Percentiles rank a stretch among this genome's conserved stretches.
Evolutionary conservation across 2,113 vertebrate species (phyloP).

Genomic region (Colaptes auratus): DNA sequence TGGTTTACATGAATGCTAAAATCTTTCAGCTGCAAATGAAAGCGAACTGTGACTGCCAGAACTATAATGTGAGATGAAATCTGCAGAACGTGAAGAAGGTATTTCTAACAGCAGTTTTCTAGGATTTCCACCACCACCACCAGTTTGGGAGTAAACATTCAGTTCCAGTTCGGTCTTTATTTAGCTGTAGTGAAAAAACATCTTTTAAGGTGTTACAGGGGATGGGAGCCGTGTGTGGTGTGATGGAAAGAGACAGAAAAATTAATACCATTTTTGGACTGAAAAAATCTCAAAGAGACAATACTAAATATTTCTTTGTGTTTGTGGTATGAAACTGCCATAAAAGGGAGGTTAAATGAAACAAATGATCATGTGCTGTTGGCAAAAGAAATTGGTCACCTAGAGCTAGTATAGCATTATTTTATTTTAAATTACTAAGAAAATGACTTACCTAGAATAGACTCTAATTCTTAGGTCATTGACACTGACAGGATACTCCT

Average conservation of each 20-base stretch:
- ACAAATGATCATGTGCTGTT: neutral
- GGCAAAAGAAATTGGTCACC: neutral
- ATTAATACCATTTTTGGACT: neutral
- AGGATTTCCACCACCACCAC: neutral
- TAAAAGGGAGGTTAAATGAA: neutral
- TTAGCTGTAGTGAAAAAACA: neutral
- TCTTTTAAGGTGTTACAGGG: neutral
- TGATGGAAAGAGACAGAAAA: neutral
- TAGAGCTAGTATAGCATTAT: neutral
- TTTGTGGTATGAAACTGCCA: neutral
- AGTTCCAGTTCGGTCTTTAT: neutral
- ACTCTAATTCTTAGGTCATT: neutral
- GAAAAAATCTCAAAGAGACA: neutral
- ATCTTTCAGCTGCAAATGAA: neutral
- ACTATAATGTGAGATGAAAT: neutral
- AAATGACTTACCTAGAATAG: neutral
- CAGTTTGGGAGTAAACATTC: neutral
- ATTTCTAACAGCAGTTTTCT: neutral
- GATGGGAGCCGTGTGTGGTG: accelerated
- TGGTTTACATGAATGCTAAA: neutral
- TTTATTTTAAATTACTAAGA: neutral
- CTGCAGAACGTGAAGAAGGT: neutral
- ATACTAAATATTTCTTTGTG: neutral
- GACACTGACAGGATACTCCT: neutral
- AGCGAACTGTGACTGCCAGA: neutral